Percentiles rank a stretch among this genome's conserved stretches.
phyloP scores from a whole-genome alignment of 2,113 vertebrate species.

The Gopherus evgoodei region DNA sequence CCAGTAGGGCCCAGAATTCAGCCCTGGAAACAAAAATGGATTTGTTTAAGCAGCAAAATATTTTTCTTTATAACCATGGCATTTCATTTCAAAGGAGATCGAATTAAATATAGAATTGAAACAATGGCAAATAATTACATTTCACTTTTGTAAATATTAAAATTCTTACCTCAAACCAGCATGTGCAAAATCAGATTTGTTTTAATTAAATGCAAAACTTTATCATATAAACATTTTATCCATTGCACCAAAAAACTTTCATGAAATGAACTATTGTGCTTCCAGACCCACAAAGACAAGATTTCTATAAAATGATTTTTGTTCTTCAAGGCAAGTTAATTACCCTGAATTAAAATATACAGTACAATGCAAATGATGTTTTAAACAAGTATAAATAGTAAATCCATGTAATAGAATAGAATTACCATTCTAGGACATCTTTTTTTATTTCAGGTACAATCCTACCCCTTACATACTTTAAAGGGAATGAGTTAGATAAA shows the following conservation, averaged over 20 bases:
- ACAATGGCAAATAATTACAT: not conserved
- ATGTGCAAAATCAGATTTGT: not conserved
- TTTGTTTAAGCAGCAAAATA: not conserved
- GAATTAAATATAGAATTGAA: not conserved
- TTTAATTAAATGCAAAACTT: not conserved
- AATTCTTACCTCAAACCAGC: not conserved
- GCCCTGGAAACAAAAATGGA: not conserved
- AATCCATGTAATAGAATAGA: not conserved
- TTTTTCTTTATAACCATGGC: not conserved
- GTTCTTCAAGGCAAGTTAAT: slow-evolving; percentile 8
- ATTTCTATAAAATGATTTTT: not conserved
- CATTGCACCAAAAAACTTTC: not conserved
- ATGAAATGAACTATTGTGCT: not conserved
- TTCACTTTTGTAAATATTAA: not conserved
- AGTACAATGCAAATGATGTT: not conserved
- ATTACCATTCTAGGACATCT: not conserved
- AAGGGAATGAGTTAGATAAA: not conserved
- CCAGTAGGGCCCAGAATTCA: not conserved
- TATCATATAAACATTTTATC: not conserved
- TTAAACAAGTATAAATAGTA: not conserved
- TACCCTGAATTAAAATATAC: not conserved
- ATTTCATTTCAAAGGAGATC: not conserved
- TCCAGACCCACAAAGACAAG: not conserved
- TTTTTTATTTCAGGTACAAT: not conserved
- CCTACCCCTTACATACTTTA: not conserved